Base-by-base conservation (phyloP, 1,140 invertebrate species). In the Ips nitidus region DNA sequence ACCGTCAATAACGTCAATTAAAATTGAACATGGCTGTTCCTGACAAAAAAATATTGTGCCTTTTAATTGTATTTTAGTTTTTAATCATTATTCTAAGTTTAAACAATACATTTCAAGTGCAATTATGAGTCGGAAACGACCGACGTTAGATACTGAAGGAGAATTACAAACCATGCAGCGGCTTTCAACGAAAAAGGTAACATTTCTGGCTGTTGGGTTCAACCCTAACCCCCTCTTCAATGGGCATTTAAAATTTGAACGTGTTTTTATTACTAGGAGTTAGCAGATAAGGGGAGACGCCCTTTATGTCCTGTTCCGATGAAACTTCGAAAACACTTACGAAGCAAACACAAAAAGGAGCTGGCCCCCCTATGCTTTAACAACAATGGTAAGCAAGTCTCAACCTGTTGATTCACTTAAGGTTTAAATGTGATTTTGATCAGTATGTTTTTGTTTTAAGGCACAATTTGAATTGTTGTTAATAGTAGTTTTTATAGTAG, bases 141-240 rank as follows among this genome's bases (percentile, higher is more conserved):
- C 65, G 50, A 66, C 50, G 22, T 64, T 68, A 4, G 45, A 39
- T n/a, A 50, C 62, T 41, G 61, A 58, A 7, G 68, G 57, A 37
- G 71, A 73, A 66, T 52, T 73, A 57, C 42, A 56, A 42, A 71
- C 62, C 2, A 69, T 55, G 8, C 65, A 69, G 47, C 63, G 63
- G 45, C 61, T 71, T 45, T 66, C 66, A 5, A 71, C 70, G 2
- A 73, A 71, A 69, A 71, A 71, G 72, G 72, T 73, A 71, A 50
- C 3, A 53, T 50, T 22, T 22, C 22, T 22, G 22, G 22, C 22
- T 22, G 22, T 22, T 22, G 22, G 0, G 22, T 69, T 56, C 36
- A 42, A 37, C 37, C 37, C 37, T 55, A 37, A n/a, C 1, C 37
- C 37, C 53, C 8, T 55, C 37, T 55, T 38, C 6, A 2, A 2